These are phyloP conservation scores for Subanguina moxae DNA, from an alignment of 1,140 invertebrate genomes.

Conservation along the genomic window DNA sequence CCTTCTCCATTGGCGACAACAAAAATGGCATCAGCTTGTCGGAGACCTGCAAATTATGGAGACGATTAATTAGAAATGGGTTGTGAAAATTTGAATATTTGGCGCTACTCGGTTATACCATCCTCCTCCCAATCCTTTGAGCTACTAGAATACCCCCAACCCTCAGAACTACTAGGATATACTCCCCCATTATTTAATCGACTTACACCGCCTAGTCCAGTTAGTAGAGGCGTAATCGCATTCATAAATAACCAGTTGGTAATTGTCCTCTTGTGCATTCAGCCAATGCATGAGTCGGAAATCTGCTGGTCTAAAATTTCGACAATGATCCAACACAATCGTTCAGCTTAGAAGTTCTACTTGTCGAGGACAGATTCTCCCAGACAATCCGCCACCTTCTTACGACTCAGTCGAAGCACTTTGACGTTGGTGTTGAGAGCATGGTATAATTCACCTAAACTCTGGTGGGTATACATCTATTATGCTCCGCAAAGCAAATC, in stretches of 20 bases:
- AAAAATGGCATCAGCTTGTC: slow-evolving; percentile 95
- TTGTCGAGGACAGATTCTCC: slow-evolving; percentile 56
- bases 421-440: slow-evolving; percentile 79
- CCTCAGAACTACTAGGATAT: no score
- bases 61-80: no score
- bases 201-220: slow-evolving; percentile 87
- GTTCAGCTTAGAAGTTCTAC: no score
- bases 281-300: slow-evolving; percentile 87
- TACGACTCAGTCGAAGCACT: slow-evolving; percentile 49
- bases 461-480: no score
- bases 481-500: background rate
- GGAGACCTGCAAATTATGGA: slow-evolving; percentile 63
- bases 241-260: slow-evolving; percentile 87
- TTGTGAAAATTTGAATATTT: no score
- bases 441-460: slow-evolving; percentile 75
- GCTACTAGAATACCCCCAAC: no score
- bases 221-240: slow-evolving; percentile 83
- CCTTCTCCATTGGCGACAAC: slow-evolving; percentile 71
- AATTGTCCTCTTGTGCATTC: slow-evolving; percentile 94
- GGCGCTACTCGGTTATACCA: no score
- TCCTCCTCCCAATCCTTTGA: no score
- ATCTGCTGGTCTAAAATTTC: slow-evolving; percentile 56
- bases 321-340: no score
- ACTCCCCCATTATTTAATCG: background rate
- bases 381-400: slow-evolving; percentile 45